These are phyloP conservation scores for Neopipo cinnamomea DNA, from an alignment of 2,113 vertebrate species.

Conservation along the genomic window DNA sequence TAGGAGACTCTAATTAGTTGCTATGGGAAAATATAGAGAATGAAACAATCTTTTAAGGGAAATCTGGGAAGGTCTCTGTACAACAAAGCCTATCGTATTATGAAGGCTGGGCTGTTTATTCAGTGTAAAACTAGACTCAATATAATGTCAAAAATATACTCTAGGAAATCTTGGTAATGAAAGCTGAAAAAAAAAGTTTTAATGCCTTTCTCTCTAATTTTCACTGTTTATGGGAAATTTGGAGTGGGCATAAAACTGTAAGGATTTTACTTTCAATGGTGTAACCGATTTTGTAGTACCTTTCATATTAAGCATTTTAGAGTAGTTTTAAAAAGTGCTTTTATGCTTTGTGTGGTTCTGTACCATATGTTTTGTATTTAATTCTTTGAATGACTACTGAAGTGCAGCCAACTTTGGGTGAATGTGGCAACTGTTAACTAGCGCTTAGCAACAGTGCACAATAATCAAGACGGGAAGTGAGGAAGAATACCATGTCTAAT, in stretches of 20 bases:
- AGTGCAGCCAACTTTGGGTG: conserved; percentile 31
- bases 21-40: not conserved
- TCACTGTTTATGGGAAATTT: not conserved
- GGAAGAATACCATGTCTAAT: conserved; percentile 64
- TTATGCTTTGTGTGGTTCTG: not conserved
- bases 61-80: not conserved
- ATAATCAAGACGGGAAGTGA: conserved; percentile 58
- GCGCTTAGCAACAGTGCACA: conserved; percentile 55
- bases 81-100: not conserved
- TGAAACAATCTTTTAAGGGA: not conserved
- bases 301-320: not conserved
- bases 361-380: conserved; percentile 63
- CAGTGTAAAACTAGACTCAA: not conserved
- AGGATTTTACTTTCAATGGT: not conserved
- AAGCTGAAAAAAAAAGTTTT: not conserved
- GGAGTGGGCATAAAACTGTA: not conserved
- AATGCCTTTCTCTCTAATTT: not conserved
- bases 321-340: not conserved
- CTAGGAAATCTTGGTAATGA: not conserved
- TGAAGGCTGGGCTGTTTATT: not conserved
- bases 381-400: conserved; percentile 44
- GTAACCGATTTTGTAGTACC: not conserved
- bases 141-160: not conserved
- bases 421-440: conserved; percentile 68
- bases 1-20: not conserved